Conservation (phyloP, 2,113 vertebrate genomes). For the Pluvialis apricaria region DNA sequence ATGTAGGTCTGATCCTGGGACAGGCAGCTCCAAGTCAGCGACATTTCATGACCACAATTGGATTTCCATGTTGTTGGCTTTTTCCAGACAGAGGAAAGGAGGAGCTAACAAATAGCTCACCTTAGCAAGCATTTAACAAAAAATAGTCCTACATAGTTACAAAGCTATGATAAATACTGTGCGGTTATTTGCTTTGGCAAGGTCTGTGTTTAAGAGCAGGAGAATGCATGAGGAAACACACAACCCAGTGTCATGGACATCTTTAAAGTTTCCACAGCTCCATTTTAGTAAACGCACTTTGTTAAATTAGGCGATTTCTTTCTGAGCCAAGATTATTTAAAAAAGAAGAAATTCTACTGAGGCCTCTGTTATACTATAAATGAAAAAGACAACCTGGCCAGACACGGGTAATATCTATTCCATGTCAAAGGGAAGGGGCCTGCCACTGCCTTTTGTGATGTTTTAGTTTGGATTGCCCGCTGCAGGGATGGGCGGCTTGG, state of each 20-base stretch:
- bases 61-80: constrained; percentile 4
- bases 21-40: neutral
- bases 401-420: neutral
- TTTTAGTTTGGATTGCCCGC: neutral
- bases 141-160: constrained; percentile 52
- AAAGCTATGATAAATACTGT: constrained; percentile 61
- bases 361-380: constrained; percentile 8
- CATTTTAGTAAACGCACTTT: constrained; percentile 21
- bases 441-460: neutral
- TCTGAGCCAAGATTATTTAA: neutral
- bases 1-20: neutral
- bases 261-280: constrained; percentile 40
- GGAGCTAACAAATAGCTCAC: constrained; percentile 18
- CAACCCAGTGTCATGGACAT: constrained; percentile 31
- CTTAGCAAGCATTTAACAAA: neutral
- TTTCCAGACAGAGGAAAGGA: constrained; percentile 6
- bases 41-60: neutral
- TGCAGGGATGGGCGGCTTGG: neutral
- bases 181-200: constrained; percentile 64
- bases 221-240: constrained; percentile 62
- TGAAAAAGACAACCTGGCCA: neutral
- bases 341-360: neutral
- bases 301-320: constrained; percentile 31
- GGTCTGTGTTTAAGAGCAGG: constrained; percentile 24
- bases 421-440: neutral